Conservation (phyloP, 2,888 invertebrate species). For the Dryadula phaetusa region DNA sequence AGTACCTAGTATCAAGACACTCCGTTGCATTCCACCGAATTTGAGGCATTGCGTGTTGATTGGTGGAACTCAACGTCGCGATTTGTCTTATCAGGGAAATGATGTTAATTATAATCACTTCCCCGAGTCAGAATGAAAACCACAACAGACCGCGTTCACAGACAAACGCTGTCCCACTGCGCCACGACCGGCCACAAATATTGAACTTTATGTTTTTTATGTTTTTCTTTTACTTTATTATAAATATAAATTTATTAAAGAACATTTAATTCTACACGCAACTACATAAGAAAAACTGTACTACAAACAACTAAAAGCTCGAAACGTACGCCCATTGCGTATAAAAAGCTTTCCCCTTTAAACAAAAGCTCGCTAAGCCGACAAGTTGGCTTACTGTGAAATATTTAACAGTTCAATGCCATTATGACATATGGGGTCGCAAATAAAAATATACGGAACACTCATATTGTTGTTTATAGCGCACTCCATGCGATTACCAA, state of each 20-base stretch:
- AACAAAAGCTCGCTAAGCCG: conserved; percentile 26
- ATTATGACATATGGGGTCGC: conserved; percentile 38
- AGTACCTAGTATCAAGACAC: no score
- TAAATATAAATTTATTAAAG: not conserved
- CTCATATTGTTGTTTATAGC: conserved; percentile 42
- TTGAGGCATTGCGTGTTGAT: no score
- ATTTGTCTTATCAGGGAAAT: no score
- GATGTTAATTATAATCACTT: no score
- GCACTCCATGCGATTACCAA: conserved; percentile 38
- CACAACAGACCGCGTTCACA: no score
- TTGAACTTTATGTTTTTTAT: no score
- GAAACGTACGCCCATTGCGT: not conserved
- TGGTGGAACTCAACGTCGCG: no score
- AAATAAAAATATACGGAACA: conserved; percentile 39
- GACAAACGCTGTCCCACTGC: no score
- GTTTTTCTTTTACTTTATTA: no score
- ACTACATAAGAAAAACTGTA: not conserved
- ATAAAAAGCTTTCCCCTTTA: conserved; percentile 6
- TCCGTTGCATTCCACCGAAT: no score
- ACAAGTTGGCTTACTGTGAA: conserved; percentile 42
- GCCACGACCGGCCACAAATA: no score
- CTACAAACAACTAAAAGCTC: not conserved
- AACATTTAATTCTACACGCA: not conserved
- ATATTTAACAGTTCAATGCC: conserved; percentile 44
- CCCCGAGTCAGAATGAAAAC: no score